phyloP scores from a whole-genome alignment of 2,797 vertebrate species.

The Orientallactaga sibirica region DNA sequence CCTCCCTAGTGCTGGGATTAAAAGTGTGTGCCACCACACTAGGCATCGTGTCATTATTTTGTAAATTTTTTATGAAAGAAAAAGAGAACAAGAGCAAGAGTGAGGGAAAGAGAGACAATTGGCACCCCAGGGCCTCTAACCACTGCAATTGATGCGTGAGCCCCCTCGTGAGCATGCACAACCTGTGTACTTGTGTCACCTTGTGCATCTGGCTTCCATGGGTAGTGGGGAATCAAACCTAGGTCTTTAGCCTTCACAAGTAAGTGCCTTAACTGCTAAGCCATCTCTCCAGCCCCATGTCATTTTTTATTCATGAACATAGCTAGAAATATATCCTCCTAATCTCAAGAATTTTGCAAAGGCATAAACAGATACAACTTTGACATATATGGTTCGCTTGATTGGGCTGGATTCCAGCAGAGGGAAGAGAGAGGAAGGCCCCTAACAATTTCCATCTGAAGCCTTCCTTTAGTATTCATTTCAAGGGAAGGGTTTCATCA shows the following conservation, averaged over 20 bases:
- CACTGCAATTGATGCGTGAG: too few relatives aligned
- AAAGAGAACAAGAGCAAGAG: not conserved
- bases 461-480: not conserved
- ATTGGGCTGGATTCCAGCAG: not conserved
- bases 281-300: not conserved
- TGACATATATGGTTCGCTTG: not conserved
- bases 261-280: too few relatives aligned
- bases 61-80: not conserved
- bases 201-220: too few relatives aligned
- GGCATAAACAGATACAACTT: not conserved
- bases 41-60: not conserved
- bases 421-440: not conserved
- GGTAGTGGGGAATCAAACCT: too few relatives aligned
- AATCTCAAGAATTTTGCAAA: not conserved
- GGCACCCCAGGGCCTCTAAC: too few relatives aligned
- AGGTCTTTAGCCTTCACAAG: too few relatives aligned
- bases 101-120: too few relatives aligned
- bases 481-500: not conserved
- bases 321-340: not conserved
- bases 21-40: too few relatives aligned
- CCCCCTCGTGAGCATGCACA: too few relatives aligned
- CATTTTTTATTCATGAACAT: not conserved
- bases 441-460: not conserved
- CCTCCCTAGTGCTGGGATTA: too few relatives aligned
- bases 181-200: too few relatives aligned